Evolutionary conservation across 2,888 invertebrate genomes (phyloP).

Genomic region (Lordiphosa fenestrarum): DNA sequence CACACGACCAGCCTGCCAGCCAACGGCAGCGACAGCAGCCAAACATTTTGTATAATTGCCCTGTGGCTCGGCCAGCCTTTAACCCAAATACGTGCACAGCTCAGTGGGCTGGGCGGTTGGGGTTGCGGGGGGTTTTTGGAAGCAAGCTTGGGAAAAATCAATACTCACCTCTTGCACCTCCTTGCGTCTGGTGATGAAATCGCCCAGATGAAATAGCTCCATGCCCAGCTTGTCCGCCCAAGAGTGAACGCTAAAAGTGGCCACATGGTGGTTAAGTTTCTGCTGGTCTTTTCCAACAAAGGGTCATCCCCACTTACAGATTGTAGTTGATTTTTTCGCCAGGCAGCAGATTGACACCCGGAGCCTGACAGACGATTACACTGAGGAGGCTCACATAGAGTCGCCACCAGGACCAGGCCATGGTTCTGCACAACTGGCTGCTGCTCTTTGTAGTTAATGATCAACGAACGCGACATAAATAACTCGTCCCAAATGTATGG

Average conservation of each 20-base stretch:
- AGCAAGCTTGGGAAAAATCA: slow-evolving; percentile 71
- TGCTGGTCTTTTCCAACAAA: background rate
- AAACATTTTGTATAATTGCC: slow-evolving; percentile 49
- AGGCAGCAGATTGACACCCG: slow-evolving; percentile 74
- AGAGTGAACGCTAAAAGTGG: slow-evolving; percentile 84
- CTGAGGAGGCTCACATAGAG: slow-evolving; percentile 60
- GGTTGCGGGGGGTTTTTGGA: slow-evolving; percentile 14
- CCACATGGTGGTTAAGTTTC: background rate
- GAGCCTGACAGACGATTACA: slow-evolving; percentile 75
- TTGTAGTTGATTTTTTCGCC: slow-evolving; percentile 80
- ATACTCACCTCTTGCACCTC: slow-evolving; percentile 87
- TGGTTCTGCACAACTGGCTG: slow-evolving; percentile 32
- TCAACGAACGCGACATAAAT: slow-evolving; percentile 62
- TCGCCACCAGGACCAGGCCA: slow-evolving; percentile 58
- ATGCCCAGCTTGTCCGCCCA: slow-evolving; percentile 92
- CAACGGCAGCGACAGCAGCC: slow-evolving; percentile 6
- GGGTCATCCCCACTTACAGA: slow-evolving; percentile 68
- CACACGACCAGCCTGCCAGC: background rate
- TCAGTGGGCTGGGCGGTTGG: slow-evolving; percentile 13
- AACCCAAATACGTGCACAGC: slow-evolving; percentile 53
- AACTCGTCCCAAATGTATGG: slow-evolving; percentile 17
- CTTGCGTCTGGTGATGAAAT: slow-evolving; percentile 89
- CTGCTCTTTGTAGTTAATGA: slow-evolving; percentile 34
- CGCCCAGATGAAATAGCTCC: slow-evolving; percentile 90
- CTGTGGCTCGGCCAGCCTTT: slow-evolving; percentile 47